Conservation (phyloP, 2,888 invertebrate genomes). For the Melinaea marsaeus region DNA sequence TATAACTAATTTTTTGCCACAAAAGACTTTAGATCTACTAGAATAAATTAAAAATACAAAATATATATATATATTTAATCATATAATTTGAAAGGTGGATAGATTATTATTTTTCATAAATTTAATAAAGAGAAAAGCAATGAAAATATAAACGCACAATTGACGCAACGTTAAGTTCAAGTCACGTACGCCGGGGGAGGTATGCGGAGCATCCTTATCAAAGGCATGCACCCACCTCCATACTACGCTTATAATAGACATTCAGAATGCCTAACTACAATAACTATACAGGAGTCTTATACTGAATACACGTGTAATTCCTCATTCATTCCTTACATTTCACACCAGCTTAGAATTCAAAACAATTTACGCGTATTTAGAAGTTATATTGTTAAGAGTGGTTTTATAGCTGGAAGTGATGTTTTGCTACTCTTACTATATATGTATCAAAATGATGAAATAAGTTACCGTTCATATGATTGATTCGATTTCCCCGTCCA, state of each 20-base stretch:
- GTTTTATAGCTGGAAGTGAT: too few relatives aligned
- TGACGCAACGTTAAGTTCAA: slow-evolving; percentile 35
- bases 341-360: slow-evolving; percentile 23
- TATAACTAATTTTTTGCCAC: too few relatives aligned
- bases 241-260: slow-evolving; percentile 54
- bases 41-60: too few relatives aligned
- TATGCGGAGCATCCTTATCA: slow-evolving; percentile 69
- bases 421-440: too few relatives aligned
- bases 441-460: not conserved
- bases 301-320: slow-evolving; percentile 53
- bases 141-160: slow-evolving; percentile 34
- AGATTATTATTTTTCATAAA: not conserved
- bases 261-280: slow-evolving; percentile 61
- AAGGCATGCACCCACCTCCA: slow-evolving; percentile 67
- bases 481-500: slow-evolving; percentile 57
- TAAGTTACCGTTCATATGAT: slow-evolving; percentile 59
- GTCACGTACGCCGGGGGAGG: slow-evolving; percentile 54
- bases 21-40: too few relatives aligned
- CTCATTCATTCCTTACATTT: slow-evolving; percentile 55
- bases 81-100: not conserved
- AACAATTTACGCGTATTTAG: not conserved
- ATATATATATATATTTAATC: not conserved
- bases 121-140: slow-evolving; percentile 19
- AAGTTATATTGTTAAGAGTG: not conserved
- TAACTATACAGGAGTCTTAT: slow-evolving; percentile 59